phyloP scores from a whole-genome alignment of 2,888 invertebrate genomes.

The Lomographa bimaculata region DNA sequence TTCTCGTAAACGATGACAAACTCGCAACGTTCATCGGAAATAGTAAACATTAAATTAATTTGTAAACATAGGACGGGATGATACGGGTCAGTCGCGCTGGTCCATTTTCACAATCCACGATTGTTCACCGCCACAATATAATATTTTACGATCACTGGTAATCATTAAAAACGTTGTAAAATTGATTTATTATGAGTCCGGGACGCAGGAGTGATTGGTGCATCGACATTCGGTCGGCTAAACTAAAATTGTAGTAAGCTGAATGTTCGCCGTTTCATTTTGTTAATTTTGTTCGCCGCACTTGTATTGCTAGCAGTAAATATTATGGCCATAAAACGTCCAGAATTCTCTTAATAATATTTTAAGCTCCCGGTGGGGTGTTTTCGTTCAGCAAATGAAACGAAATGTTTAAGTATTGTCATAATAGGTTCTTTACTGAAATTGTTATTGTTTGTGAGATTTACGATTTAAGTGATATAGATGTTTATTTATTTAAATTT shows the following conservation, averaged over 20 bases:
- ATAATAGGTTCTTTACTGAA: constrained; percentile 18
- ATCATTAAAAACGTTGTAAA: constrained; percentile 76
- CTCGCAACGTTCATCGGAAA: constrained; percentile 41
- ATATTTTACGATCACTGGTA: constrained; percentile 58
- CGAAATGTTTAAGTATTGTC: constrained; percentile 25
- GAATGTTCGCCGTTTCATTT: constrained; percentile 74
- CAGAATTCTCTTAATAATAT: constrained; percentile 61
- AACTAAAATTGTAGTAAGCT: constrained; percentile 69
- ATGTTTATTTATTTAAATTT: not conserved
- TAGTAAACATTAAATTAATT: constrained; percentile 46
- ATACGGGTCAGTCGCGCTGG: constrained; percentile 26
- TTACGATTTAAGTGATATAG: constrained; percentile 12
- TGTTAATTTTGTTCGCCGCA: constrained; percentile 72
- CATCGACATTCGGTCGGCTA: constrained; percentile 57
- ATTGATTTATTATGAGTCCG: constrained; percentile 69
- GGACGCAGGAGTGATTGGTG: constrained; percentile 62
- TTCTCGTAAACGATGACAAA: constrained; percentile 39
- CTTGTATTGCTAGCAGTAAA: constrained; percentile 72
- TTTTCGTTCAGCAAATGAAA: constrained; percentile 26
- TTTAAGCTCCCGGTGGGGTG: constrained; percentile 46
- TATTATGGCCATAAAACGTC: constrained; percentile 62
- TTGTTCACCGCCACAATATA: constrained; percentile 36
- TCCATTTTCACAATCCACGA: constrained; percentile 22
- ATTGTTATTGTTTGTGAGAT: constrained; percentile 17
- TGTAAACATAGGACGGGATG: constrained; percentile 30